Base-by-base conservation (phyloP, 2,888 invertebrate species). In the Dolichomitus sp. region DNA sequence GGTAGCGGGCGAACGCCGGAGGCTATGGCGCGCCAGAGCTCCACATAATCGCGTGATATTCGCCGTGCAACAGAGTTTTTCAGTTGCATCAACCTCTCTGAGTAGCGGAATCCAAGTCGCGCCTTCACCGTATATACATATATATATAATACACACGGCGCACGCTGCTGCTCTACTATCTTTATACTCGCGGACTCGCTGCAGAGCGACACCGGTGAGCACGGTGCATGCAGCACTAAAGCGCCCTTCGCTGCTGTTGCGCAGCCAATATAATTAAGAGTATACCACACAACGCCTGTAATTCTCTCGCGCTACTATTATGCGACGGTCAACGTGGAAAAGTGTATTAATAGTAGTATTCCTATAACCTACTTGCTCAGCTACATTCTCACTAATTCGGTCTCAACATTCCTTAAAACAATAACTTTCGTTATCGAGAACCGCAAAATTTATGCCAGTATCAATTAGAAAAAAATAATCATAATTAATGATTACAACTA, bases 51-150 rank as follows among this genome's bases (percentile, higher is more conserved):
- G 69, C 70, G n/a, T 66, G 66, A 81, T 79, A 82, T 79, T 75
- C 70, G 79, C 70, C 65, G 75, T 61, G 79, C 83, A 83, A 84
- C 82, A 77, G 78, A 73, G 77, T 59, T 80, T 83, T 84, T 83
- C 78, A 65, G 84, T 84, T 84, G 80, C 74, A 83, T 78, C 74
- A 84, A 83, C 84, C 74, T 68, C 76, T 45, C 50, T 66, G 78
- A 42, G 72, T 59, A 48, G 68, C 48, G 40, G 72, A 72, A 50
- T 61, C 42, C 61, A 40, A 48, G 59, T 68, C 70, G 61, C 45
- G 76, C 68, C 69, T 77, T 69, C 59, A 52, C 50, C 45, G 5
- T 40, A 23, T 33, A n/a, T n/a, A 30, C 17, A n/a, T 57, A 30
- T 52, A 52, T 68, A 37, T 4, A 27, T 27, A 57, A 30, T 59